Evolutionary conservation across 2,888 invertebrate genomes (phyloP), one percentile per base, ranked within the genome.

Genomic region (Drosophila setosimentum): DNA sequence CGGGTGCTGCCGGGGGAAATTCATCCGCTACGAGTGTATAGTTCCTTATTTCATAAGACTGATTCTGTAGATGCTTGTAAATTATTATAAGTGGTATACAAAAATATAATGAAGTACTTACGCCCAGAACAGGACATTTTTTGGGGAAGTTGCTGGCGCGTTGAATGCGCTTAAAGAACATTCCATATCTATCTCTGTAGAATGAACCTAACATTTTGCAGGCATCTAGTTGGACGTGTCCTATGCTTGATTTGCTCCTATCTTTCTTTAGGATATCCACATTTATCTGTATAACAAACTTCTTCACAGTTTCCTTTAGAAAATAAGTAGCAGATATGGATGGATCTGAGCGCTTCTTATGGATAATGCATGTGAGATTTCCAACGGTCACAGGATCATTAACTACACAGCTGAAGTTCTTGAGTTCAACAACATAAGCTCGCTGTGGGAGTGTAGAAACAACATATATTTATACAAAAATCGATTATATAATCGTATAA

Each of bases 1-100:
- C 18, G n/a, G 81, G 76, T 24, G 58, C 55, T 7, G 30, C 33
- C 16, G 71, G 45, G 2, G 79, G 83, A 62, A 64, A 79, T 7
- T 78, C 73, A 8, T 83, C 62, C 24, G 64, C 50, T 11, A 37
- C 40, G 18, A 85, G 33, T 29, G 81, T 76, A 24, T 65, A 79
- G 69, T 86, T 86, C 37, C 66, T 68, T 21, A 90, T 32, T 54
- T 68, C 73, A 60, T 55, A 90, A 11, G 66, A 27, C 45, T 69
- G 66, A 32, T 51, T 35, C 73, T 78, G 21, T 0, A 37, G 27
- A 30, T 29, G n/a, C 3, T 27, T n/a, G 11, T 7, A 1, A 3
- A 24, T 18, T 29, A n/a, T 33, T 13, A 2, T 32, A 13, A 4
- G 8, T 30, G 24, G 4, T 27, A 3, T 18, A 27, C 13, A 40